Percentiles rank a stretch among this genome's conserved stretches.
Evolutionary conservation across 2,888 invertebrate genomes (phyloP).

Genomic region (Clepsis dumicolana): DNA sequence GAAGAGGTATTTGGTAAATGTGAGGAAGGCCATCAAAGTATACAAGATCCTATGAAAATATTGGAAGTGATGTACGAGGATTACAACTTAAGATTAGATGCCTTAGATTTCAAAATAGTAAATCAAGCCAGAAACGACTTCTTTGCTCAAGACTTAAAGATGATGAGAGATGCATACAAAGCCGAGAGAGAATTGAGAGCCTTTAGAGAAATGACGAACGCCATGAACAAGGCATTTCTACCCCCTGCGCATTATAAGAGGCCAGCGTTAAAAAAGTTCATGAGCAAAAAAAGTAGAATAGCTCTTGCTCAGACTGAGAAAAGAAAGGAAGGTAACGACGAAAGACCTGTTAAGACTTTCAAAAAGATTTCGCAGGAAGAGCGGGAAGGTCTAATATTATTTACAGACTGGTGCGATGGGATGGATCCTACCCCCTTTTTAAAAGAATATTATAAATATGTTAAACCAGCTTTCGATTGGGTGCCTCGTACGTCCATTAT

Average conservation of each 20-base stretch:
- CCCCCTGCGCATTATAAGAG: slow-evolving; percentile 67
- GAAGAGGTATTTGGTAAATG: slow-evolving; percentile 80
- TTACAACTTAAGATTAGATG: slow-evolving; percentile 74
- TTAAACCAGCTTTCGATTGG: slow-evolving; percentile 69
- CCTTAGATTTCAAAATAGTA: slow-evolving; percentile 76
- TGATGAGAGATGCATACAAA: slow-evolving; percentile 74
- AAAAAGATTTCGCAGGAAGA: slow-evolving; percentile 68
- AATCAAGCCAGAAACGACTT: slow-evolving; percentile 75
- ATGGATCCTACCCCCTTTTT: slow-evolving; percentile 71
- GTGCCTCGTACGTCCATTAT: slow-evolving; percentile 53
- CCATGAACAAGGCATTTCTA: slow-evolving; percentile 79
- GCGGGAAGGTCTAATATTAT: slow-evolving; percentile 67
- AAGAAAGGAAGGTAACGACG: slow-evolving; percentile 52
- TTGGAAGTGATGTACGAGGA: slow-evolving; percentile 80
- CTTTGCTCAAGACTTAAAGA: slow-evolving; percentile 77
- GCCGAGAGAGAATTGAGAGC: slow-evolving; percentile 75
- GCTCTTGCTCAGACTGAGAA: slow-evolving; percentile 61
- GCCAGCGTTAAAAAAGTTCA: slow-evolving; percentile 67
- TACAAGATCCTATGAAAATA: slow-evolving; percentile 80
- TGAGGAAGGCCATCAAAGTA: slow-evolving; percentile 77
- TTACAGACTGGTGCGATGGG: slow-evolving; percentile 81
- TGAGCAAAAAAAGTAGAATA: slow-evolving; percentile 68
- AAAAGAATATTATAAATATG: slow-evolving; percentile 67
- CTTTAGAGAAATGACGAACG: slow-evolving; percentile 78
- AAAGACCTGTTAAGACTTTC: slow-evolving; percentile 59